Evolutionary conservation across 1,140 invertebrate genomes (phyloP), one percentile per base, ranked within the genome.

Genomic region (Musca domestica): DNA sequence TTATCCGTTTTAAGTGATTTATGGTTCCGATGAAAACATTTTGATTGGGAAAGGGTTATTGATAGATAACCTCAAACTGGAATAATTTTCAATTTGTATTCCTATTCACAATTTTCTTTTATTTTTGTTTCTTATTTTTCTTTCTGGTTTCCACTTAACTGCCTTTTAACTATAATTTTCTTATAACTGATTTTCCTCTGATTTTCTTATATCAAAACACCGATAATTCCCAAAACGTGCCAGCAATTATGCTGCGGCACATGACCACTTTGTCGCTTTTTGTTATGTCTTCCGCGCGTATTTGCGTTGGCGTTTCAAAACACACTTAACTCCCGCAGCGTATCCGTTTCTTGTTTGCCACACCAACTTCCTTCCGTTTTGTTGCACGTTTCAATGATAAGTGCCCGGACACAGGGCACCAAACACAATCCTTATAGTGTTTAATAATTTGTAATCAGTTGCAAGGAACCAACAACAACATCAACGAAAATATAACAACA

Each of bases 341-440:
- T 41, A 61, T 30, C 56, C 56, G 56, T 61, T 58, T 27, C 25
- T 58, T 15, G 23, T 41, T 41, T n/a, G n/a, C n/a, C n/a, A 61
- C 2, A 56, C 23, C 22, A 56, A 56, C 23, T 61, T 61, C 27
- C 56, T 61, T 61, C 56, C 56, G 56, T 41, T 61, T 61, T 22
- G 5, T 9, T 12, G n/a, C 5, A 61, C 56, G 27, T 41, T 61
- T 61, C 30, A 34, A 61, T 34, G 41, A 34, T 61, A 19, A 34
- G 34, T 61, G 17, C 4, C 20, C 52, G 5, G n/a, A 23, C 22
- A 54, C 23, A 54, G 17, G 9, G 48, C 6, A 6, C 48, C 12
- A 19, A 2, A 19, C n/a, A 20, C 5, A 5, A 10, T 41, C 34
- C 34, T 41, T 41, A 41, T 41, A 41, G 34, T 41, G 27, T 30